Conservation (phyloP, 2,888 invertebrate genomes). For the Caenorhabditis doughertyi region DNA sequence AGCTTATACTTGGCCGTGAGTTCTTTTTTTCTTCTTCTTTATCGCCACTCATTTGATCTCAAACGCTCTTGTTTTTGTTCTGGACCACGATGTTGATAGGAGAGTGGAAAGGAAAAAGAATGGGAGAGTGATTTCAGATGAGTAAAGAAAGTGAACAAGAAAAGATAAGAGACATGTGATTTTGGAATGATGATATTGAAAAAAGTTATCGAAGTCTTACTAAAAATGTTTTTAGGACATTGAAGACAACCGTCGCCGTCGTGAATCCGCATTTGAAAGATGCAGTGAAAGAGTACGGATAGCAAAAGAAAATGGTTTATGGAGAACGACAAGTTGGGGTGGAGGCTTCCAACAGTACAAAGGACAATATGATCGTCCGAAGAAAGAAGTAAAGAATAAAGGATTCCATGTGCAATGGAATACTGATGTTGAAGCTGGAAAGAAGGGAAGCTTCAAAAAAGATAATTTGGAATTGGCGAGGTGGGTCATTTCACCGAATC, state of each 20-base stretch:
- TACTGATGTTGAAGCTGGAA: slow-evolving; percentile 69
- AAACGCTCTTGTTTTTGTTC: slow-evolving; percentile 42
- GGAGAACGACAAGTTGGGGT: slow-evolving; percentile 80
- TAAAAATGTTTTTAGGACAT: slow-evolving; percentile 75
- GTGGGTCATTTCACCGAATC: slow-evolving; percentile 1
- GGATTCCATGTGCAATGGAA: slow-evolving; percentile 77
- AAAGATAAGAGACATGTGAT: slow-evolving; percentile 20
- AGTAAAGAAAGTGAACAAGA: no score
- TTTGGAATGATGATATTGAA: no score
- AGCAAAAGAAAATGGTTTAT: slow-evolving; percentile 81
- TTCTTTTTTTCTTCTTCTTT: slow-evolving; percentile 3
- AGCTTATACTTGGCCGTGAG: slow-evolving; percentile 78
- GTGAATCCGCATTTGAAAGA: slow-evolving; percentile 77
- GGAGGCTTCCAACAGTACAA: slow-evolving; percentile 81
- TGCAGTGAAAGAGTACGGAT: slow-evolving; percentile 78
- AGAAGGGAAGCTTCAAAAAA: neutral
- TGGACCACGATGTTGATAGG: neutral
- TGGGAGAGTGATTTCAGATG: slow-evolving; percentile 41
- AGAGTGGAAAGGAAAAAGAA: neutral
- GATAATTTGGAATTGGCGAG: slow-evolving; percentile 47
- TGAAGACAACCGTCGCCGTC: slow-evolving; percentile 70
- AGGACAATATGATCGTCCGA: slow-evolving; percentile 76
- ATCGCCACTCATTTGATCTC: slow-evolving; percentile 40
- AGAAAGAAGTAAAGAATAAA: slow-evolving; percentile 73
- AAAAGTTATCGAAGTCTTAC: no score